A percentile compares a stretch with the other conserved stretches of the same genome.
Conservation (phyloP, 2,113 vertebrate genomes). For the Crocuta crocuta region DNA sequence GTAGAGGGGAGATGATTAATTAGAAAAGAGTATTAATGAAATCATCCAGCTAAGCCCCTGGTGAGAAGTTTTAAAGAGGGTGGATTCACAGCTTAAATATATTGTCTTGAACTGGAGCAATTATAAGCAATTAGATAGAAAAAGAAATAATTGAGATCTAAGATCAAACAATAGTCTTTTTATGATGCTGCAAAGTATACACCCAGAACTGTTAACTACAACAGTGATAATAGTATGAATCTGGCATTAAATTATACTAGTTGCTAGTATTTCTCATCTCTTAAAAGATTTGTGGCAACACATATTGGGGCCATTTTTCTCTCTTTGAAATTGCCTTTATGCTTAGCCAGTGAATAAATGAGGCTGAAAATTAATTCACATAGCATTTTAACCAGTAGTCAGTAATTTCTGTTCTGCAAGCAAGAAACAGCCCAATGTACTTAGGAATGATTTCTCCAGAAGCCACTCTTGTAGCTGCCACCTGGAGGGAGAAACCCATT, state of each 20-base stretch:
- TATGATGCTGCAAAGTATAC: conserved; percentile 25
- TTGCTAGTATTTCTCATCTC: conserved; percentile 59
- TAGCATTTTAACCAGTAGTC: conserved; percentile 80
- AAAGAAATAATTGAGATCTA: conserved; percentile 41
- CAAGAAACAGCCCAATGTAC: conserved; percentile 50
- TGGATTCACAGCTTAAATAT: conserved; percentile 13
- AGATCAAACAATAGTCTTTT: conserved; percentile 23
- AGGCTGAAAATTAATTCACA: conserved; percentile 80
- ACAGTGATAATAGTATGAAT: conserved; percentile 35
- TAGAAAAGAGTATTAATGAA: conserved; percentile 59
- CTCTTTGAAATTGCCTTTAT: conserved; percentile 72
- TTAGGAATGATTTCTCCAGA: conserved; percentile 65
- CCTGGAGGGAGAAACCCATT: conserved; percentile 39
- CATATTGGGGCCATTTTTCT: conserved; percentile 67
- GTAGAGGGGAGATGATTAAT: not conserved
- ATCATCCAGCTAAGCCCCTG: not conserved
- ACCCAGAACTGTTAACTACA: not conserved
- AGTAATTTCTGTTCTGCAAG: conserved; percentile 73
- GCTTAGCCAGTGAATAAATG: conserved; percentile 78
- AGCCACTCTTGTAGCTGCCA: conserved; percentile 49
- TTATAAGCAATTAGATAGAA: conserved; percentile 18
- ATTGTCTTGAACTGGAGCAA: not conserved
- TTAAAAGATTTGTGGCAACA: conserved; percentile 71
- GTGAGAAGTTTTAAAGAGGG: not conserved
- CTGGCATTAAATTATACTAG: conserved; percentile 56